Evolutionary conservation across 2,113 vertebrate genomes (phyloP), one percentile per base, ranked within the genome.

Genomic region (Chascanopsetta lugubris): DNA sequence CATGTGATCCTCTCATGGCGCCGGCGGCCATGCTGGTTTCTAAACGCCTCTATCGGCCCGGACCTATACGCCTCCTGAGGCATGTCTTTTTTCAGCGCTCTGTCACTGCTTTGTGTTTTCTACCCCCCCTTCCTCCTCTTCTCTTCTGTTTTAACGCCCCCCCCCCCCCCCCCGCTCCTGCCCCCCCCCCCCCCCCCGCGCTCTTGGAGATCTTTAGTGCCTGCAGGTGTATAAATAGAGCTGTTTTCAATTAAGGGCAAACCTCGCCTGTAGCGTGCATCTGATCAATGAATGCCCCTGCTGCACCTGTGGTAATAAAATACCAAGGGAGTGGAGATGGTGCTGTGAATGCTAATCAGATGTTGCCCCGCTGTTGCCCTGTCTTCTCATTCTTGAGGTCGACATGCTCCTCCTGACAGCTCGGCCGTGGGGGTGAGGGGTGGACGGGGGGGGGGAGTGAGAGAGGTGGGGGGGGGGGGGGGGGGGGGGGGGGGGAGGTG

Each of bases 251-350:
- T 93, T 91, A 91, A 85, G 83, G 72, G 58, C 85, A 64, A 84
- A 88, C 84, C 87, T 92, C 80, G 78, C 85, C 90, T 84, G 75
- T 90, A 90, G 90, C 88, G 80, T 92, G 90, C 88, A 92, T 93
- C 90, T 89, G 87, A 94, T 93, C 87, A 90, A 84, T 91, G 91
- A 90, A 88, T 89, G 65, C 79, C 85, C 79, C 86, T 90, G 92
- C 86, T 90, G 92, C 93, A 95, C 92, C 94, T 95, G 94, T 90
- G 91, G 91, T 91, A 93, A 93, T 94, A 93, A 94, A 94, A 92
- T 87, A 90, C 76, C 85, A 66, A 69, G 77, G 89, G 87, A 89
- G 83, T 49, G 78, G 80, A 87, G 89, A 80, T 78, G 63, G 83
- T 58, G 75, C 75, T 6, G 47, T 85, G 90, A 93, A 92, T 91